Evolutionary conservation across 2,113 vertebrate species (phyloP).

Genomic region (Odocoileus hemionus): DNA sequence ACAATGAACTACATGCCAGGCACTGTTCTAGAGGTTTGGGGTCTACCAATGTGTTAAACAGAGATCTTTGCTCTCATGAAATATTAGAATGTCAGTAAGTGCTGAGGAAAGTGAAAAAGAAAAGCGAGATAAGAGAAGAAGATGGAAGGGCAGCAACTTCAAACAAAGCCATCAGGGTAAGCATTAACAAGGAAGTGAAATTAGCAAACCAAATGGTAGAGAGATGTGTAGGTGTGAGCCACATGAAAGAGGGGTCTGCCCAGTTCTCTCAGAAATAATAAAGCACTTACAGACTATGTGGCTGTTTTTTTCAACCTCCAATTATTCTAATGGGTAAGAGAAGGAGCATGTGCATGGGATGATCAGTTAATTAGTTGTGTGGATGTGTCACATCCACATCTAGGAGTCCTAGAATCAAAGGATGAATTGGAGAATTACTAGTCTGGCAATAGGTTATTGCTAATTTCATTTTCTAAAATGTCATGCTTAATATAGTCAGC

Average conservation of each 20-base stretch:
- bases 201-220: neutral
- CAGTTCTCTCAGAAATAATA: neutral
- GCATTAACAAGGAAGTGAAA: neutral
- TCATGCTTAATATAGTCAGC: neutral
- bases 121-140: neutral
- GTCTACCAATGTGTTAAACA: neutral
- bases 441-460: neutral
- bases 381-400: neutral
- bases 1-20: neutral
- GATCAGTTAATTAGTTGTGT: neutral
- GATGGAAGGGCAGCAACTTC: neutral
- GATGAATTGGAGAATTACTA: neutral
- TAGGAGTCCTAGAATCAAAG: neutral
- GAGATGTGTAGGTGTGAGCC: neutral
- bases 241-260: neutral
- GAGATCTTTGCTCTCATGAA: neutral
- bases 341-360: neutral
- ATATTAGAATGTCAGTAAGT: neutral
- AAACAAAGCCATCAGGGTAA: neutral
- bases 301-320: neutral
- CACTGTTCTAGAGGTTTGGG: neutral
- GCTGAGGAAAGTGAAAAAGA: neutral
- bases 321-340: neutral
- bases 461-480: neutral
- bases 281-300: accelerated